Base-by-base conservation (phyloP, 2,888 invertebrate species). In the Ectemnius continuus region DNA sequence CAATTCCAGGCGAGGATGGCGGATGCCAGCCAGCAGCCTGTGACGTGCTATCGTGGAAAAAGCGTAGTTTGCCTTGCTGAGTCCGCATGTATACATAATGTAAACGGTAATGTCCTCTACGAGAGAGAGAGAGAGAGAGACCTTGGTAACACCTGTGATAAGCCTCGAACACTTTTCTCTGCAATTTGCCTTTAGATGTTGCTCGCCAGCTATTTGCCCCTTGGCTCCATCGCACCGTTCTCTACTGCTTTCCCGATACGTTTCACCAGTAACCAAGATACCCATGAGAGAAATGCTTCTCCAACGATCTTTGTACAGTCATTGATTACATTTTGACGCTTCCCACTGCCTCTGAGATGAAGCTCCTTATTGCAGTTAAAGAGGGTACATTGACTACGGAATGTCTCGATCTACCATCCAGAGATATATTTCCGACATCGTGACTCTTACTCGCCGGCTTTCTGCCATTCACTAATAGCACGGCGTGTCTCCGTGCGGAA, bases 121-220 rank as follows among this genome's bases (percentile, higher is more conserved):
- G 80, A 78, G 73, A 68, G n/a, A n/a, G n/a, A n/a, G n/a, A n/a
- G n/a, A n/a, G n/a, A n/a, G n/a, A n/a, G 67, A 23, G 52, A 14
- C 64, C 67, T 28, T 46, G 62, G 63, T 65, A 76, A 75, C 78
- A 67, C 68, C 67, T 59, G 56, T 67, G 81, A 81, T 81, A 81
- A 75, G 66, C 23, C 57, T 23, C 28, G 13, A 61, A 52, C 70
- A 81, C 76, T 81, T 81, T 75, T 75, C 81, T 63, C 71, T 66
- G 70, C 76, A 75, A 81, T 81, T 81, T 76, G 62, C 74, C 67
- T 69, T 52, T 47, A 69, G 68, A 74, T 62, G 68, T 26, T 70
- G 70, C 65, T 61, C 45, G 46, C 64, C 48, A 8, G 14, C 57
- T 20, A 45, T 23, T 59, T 26, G 45, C 23, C 18, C n/a, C 56